Evolutionary conservation across 2,113 vertebrate genomes (phyloP).

Genomic region (Taurulus bubalis): DNA sequence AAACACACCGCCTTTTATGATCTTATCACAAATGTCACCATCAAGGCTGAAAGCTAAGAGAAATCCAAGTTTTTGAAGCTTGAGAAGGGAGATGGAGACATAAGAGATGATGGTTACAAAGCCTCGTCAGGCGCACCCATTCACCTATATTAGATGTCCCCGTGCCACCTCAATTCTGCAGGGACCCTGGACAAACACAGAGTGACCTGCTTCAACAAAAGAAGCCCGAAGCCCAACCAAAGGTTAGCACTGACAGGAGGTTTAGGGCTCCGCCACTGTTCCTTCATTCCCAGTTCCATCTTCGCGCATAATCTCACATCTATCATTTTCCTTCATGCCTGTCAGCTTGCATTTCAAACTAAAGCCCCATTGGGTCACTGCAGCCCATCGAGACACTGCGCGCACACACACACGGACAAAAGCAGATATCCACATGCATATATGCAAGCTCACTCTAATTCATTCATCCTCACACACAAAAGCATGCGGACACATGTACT

Average conservation of each 20-base stretch:
- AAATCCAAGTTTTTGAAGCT: constrained; percentile 19
- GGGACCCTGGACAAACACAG: constrained; percentile 59
- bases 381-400: constrained; percentile 6
- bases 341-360: constrained; percentile 58
- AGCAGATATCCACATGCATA: not conserved
- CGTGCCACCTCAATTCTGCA: constrained; percentile 26
- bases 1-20: constrained; percentile 33
- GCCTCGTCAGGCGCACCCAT: constrained; percentile 16
- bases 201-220: constrained; percentile 59
- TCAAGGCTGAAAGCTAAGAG: constrained; percentile 2
- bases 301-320: constrained; percentile 70
- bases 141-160: constrained; percentile 1
- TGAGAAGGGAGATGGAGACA: not conserved
- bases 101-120: constrained; percentile 15
- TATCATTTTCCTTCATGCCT: constrained; percentile 64
- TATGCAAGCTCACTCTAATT: not conserved
- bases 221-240: constrained; percentile 60
- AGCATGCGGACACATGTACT: not conserved
- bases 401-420: not conserved
- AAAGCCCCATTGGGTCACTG: constrained; percentile 51
- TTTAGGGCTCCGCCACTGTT: constrained; percentile 43
- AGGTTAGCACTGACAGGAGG: constrained; percentile 74
- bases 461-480: constrained; percentile 16
- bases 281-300: constrained; percentile 45
- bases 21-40: constrained; percentile 39